These are phyloP conservation scores for Siniperca undulata DNA, from an alignment of 2,797 vertebrate species.

Conservation along the genomic window DNA sequence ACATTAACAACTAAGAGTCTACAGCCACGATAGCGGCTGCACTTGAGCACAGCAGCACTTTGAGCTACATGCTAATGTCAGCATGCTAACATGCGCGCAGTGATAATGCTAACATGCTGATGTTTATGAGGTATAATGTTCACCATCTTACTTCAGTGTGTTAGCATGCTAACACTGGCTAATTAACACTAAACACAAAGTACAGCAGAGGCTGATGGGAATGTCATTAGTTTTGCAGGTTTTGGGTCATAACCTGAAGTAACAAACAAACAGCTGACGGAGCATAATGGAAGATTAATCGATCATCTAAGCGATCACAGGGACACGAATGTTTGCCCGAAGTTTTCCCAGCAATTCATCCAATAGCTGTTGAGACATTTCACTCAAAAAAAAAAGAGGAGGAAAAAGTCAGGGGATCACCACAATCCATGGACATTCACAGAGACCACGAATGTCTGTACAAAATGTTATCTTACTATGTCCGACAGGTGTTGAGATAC, in stretches of 20 bases:
- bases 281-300: not conserved
- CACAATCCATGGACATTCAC: too few species aligned
- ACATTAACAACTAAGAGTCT: too few species aligned
- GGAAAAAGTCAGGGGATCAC: too few species aligned
- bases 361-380: not conserved
- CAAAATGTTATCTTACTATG: too few species aligned
- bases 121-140: not conserved
- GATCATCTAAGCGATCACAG: not conserved
- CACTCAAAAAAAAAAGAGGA: not conserved
- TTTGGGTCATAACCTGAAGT: not conserved
- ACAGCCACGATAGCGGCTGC: too few species aligned
- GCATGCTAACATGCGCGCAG: too few species aligned
- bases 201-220: not conserved
- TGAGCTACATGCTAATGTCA: too few species aligned
- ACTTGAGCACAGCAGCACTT: too few species aligned
- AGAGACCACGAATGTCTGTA: too few species aligned
- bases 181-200: too few species aligned
- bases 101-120: too few species aligned
- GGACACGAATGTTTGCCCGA: not conserved
- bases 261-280: not conserved
- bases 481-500: too few species aligned
- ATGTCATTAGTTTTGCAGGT: not conserved
- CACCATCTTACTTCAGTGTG: not conserved
- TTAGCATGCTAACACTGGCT: not conserved
- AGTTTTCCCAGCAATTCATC: not conserved